A percentile compares a stretch with the other conserved stretches of the same genome.
Conservation (phyloP, 1,140 invertebrate genomes). For the Charaxes varanes region DNA sequence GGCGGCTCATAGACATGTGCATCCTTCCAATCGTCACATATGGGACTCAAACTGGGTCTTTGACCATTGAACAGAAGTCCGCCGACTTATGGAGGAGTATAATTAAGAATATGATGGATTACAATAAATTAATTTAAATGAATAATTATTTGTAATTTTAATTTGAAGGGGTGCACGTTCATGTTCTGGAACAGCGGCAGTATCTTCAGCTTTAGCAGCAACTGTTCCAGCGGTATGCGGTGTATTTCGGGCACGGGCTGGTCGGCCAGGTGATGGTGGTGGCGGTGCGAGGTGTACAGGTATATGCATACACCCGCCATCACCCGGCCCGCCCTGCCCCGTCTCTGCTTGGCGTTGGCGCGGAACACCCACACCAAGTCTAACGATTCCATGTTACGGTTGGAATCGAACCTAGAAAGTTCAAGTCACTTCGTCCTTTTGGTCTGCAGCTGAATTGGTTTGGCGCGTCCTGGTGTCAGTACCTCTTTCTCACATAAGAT, state of each 20-base stretch:
- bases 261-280: slow-evolving; percentile 68
- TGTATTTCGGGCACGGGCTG: slow-evolving; percentile 91
- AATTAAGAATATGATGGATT: too few species aligned
- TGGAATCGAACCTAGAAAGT: slow-evolving; percentile 80
- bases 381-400: slow-evolving; percentile 89
- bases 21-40: too few species aligned
- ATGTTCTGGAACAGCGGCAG: slow-evolving; percentile 80
- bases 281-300: slow-evolving; percentile 84
- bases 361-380: slow-evolving; percentile 87
- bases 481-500: too few species aligned
- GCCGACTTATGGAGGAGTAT: too few species aligned
- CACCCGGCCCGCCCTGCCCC: slow-evolving; percentile 90
- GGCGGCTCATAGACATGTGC: too few species aligned
- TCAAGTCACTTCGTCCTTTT: too few species aligned
- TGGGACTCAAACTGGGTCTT: too few species aligned
- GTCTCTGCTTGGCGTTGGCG: slow-evolving; percentile 87
- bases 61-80: too few species aligned
- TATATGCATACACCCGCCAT: slow-evolving; percentile 89
- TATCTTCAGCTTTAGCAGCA: slow-evolving; percentile 92
- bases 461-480: too few species aligned
- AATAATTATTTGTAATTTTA: too few species aligned
- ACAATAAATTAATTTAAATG: too few species aligned
- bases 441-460: too few species aligned
- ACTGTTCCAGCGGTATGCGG: slow-evolving; percentile 87
- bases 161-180: slow-evolving; percentile 79